Evolutionary conservation across 2,113 vertebrate species (phyloP).

Genomic region (Octodon degus): DNA sequence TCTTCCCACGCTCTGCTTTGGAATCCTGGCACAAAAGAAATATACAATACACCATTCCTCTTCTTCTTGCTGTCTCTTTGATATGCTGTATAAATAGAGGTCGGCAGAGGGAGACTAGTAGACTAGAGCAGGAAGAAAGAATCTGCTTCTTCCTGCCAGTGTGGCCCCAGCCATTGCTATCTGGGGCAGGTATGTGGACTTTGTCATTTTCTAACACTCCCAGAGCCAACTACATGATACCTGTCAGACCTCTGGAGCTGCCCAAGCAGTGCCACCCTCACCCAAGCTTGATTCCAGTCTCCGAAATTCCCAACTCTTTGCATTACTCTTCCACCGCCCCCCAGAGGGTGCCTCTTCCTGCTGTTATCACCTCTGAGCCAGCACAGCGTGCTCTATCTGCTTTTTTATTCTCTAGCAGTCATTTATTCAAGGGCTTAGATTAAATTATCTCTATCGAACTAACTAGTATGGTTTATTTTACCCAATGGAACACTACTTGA

Average conservation of each 20-base stretch:
- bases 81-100: background rate
- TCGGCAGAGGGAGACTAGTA: background rate
- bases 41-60: background rate
- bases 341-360: background rate
- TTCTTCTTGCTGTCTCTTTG: background rate
- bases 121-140: background rate
- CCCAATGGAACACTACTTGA: background rate
- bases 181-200: background rate
- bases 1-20: background rate
- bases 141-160: background rate
- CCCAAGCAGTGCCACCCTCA: background rate
- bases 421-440: conserved; percentile 28
- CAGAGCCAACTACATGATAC: background rate
- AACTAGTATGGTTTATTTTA: background rate
- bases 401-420: background rate
- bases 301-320: background rate
- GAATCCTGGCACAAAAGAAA: background rate
- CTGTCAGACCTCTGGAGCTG: background rate
- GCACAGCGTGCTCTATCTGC: background rate
- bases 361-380: background rate
- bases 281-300: background rate
- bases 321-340: background rate
- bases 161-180: background rate
- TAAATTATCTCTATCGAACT: conserved; percentile 45
- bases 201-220: background rate